These are phyloP conservation scores for Brenthis daphne DNA, from an alignment of 2,888 invertebrate species.

Conservation along the genomic window DNA sequence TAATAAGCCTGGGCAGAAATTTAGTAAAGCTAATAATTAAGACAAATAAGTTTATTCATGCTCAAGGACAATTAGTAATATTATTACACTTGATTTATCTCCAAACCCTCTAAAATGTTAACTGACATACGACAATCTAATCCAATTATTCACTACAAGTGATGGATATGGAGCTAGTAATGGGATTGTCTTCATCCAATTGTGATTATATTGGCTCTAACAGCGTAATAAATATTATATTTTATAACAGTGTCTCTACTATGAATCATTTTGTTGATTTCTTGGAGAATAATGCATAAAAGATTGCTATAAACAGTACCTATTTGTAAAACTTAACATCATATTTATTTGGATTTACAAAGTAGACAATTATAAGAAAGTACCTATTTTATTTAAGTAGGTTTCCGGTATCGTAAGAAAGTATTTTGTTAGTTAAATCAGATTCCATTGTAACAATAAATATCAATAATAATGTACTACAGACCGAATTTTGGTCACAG, in stretches of 20 bases:
- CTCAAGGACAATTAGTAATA: constrained; percentile 13
- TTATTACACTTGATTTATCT: constrained; percentile 19
- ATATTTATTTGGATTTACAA: too few species aligned
- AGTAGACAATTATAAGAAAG: too few species aligned
- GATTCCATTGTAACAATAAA: too few species aligned
- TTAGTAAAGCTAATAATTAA: too few species aligned
- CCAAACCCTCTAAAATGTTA: constrained; percentile 18
- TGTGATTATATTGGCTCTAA: constrained; percentile 24
- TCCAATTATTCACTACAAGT: constrained; percentile 17
- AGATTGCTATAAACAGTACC: too few species aligned
- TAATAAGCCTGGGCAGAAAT: too few species aligned
- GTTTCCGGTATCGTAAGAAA: too few species aligned
- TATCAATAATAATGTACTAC: too few species aligned
- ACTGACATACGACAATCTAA: constrained; percentile 23
- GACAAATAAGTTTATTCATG: background rate
- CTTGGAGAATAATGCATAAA: background rate
- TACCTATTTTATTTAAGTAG: too few species aligned
- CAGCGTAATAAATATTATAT: constrained; percentile 15
- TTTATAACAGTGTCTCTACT: constrained; percentile 1
- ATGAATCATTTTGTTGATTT: constrained; percentile 1
- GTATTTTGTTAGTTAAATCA: too few species aligned
- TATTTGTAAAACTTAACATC: too few species aligned
- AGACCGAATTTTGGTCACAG: too few species aligned
- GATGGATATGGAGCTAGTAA: constrained; percentile 24
- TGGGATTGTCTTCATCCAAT: constrained; percentile 26